phyloP scores from a whole-genome alignment of 2,797 vertebrate species.

The Chelon labrosus region DNA sequence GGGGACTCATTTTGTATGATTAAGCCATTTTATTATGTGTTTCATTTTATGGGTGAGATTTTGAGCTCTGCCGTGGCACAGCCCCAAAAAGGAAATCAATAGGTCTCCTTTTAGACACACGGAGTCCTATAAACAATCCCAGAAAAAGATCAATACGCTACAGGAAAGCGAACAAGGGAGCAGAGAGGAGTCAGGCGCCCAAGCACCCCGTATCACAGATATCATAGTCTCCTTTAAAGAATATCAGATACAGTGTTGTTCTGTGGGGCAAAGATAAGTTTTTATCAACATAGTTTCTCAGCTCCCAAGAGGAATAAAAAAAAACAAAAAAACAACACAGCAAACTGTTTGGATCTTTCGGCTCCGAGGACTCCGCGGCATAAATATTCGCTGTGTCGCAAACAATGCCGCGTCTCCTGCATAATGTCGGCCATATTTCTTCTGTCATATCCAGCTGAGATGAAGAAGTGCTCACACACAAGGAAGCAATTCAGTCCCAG shows the following conservation, averaged over 20 bases:
- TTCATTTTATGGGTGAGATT: slow-evolving; percentile 54
- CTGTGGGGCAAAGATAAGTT: slow-evolving; percentile 65
- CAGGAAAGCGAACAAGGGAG: slow-evolving; percentile 75
- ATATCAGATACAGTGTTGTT: slow-evolving; percentile 67
- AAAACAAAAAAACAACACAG: slow-evolving; percentile 9
- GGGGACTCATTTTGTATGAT: slow-evolving; percentile 38
- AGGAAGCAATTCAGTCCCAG: slow-evolving; percentile 10
- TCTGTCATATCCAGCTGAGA: slow-evolving; percentile 29
- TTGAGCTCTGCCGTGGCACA: slow-evolving; percentile 55
- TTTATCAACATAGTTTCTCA: slow-evolving; percentile 68
- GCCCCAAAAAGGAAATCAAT: slow-evolving; percentile 71
- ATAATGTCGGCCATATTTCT: slow-evolving; percentile 22
- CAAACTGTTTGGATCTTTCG: slow-evolving; percentile 57
- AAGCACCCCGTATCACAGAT: slow-evolving; percentile 52
- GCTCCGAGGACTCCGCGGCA: slow-evolving; percentile 29
- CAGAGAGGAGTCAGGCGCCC: slow-evolving; percentile 66
- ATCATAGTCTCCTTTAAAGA: slow-evolving; percentile 62
- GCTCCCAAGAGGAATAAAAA: slow-evolving; percentile 62
- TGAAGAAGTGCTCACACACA: slow-evolving; percentile 34
- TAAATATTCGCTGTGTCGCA: slow-evolving; percentile 53
- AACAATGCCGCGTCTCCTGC: slow-evolving; percentile 40
- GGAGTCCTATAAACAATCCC: slow-evolving; percentile 75
- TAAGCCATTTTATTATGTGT: slow-evolving; percentile 50
- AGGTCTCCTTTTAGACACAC: slow-evolving; percentile 75
- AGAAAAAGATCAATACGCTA: slow-evolving; percentile 77